Evolutionary conservation across 2,113 vertebrate species (phyloP).

Genomic region (Crocuta crocuta): DNA sequence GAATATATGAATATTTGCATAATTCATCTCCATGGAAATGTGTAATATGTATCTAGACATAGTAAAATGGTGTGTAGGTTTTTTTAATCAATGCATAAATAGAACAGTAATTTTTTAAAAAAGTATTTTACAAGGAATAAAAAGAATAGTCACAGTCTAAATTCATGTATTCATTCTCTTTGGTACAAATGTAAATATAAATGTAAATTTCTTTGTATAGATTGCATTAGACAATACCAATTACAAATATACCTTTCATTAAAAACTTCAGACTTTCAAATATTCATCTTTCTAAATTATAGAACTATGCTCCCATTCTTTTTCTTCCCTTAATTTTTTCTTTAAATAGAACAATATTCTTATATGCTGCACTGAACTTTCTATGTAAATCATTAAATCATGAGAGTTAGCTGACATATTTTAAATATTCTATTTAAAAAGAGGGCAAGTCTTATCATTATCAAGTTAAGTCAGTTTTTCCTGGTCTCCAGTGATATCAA

Average conservation of each 20-base stretch:
- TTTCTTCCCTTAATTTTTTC: background rate
- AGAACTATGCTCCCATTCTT: background rate
- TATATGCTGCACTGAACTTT: background rate
- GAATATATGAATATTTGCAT: constrained; percentile 18
- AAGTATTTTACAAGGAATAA: constrained; percentile 38
- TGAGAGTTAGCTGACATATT: background rate
- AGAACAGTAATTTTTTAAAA: constrained; percentile 17
- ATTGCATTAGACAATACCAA: background rate
- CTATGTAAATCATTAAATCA: background rate
- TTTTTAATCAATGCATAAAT: constrained; percentile 54
- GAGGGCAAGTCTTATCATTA: background rate
- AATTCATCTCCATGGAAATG: constrained; percentile 60
- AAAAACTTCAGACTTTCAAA: background rate
- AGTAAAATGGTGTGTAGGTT: constrained; percentile 52
- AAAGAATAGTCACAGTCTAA: background rate
- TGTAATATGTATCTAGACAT: constrained; percentile 56
- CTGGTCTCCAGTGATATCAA: background rate
- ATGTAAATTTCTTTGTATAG: background rate
- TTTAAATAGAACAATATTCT: background rate
- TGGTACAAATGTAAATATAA: background rate
- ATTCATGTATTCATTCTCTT: background rate
- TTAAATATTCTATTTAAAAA: background rate
- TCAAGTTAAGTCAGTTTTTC: background rate
- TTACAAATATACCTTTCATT: background rate
- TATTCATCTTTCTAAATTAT: background rate